Base-by-base conservation (phyloP, 2,888 invertebrate genomes). In the Diplazon laetatorius region DNA sequence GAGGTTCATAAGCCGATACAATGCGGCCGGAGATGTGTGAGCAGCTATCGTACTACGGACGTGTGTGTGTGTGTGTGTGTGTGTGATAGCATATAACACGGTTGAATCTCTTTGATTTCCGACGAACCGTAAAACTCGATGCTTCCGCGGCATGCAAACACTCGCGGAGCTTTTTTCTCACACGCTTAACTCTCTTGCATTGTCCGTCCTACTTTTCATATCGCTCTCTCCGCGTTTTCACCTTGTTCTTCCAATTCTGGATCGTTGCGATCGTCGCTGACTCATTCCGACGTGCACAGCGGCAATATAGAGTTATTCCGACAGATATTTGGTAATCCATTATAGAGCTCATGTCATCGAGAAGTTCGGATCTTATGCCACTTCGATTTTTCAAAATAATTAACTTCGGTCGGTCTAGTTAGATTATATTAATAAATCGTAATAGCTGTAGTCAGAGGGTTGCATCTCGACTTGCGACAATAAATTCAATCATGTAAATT, bases 61-160 rank as follows among this genome's bases (percentile, higher is more conserved):
- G 22, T 42, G 50, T 62, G 20, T 30, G 52, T 57, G 39, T 72
- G 62, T 69, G 37, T 35, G 68, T 60, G 62, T 71, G 16, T 20
- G 20, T 42, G 55, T 55, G n/a, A n/a, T n/a, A n/a, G n/a, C n/a
- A 46, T 70, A 71, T 59, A 69, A 59, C 55, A n/a, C 42, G 42
- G 60, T 18, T 50, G 76, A 80, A 79, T 82, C 78, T 80, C 81
- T 82, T 82, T 82, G 83, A 82, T 69, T 82, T 70, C 69, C 76
- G 68, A 78, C 77, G 78, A 80, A 77, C 78, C 77, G 77, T 80
- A 77, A 82, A 83, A 79, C 63, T 62, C 68, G 75, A 78, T 73
- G 73, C 72, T 79, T 70, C 66, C 65, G 59, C 16, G 69, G 68
- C 60, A 48, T 55, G 52, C 68, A 76, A 78, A 68, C 63, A 74